A percentile compares a stretch with the other conserved stretches of the same genome.
Evolutionary conservation across 2,797 vertebrate genomes (phyloP).

Genomic region (Salmo trutta): DNA sequence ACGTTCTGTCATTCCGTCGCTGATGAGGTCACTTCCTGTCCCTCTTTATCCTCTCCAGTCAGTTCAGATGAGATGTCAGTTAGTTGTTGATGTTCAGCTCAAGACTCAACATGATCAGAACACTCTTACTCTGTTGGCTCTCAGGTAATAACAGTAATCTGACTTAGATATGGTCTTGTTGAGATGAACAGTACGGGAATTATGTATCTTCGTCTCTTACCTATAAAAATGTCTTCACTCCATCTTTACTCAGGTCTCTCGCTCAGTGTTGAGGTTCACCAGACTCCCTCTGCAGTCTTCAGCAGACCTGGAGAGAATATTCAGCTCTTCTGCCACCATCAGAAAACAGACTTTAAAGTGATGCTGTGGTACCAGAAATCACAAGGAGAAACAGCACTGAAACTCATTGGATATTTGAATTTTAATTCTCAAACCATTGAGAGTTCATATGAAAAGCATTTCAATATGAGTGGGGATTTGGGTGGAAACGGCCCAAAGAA

Average conservation of each 20-base stretch:
- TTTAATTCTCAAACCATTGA: neutral
- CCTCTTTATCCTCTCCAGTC: too few species aligned
- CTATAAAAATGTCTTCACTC: too few species aligned
- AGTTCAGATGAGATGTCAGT: neutral
- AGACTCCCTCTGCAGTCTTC: neutral
- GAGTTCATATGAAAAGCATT: slow-evolving; percentile 18
- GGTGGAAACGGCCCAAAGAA: slow-evolving; percentile 28
- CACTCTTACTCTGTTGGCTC: neutral
- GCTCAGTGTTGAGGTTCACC: slow-evolving; percentile 1
- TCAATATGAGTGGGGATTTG: slow-evolving; percentile 47
- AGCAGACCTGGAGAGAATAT: slow-evolving; percentile 13
- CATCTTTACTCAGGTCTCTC: too few species aligned
- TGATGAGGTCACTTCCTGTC: too few species aligned
- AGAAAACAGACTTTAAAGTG: neutral
- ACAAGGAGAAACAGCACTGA: neutral
- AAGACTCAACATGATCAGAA: slow-evolving; percentile 1
- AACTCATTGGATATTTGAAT: neutral
- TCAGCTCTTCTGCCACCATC: slow-evolving; percentile 1
- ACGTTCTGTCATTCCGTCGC: too few species aligned
- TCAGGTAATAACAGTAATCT: neutral
- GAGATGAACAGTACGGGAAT: too few species aligned
- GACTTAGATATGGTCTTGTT: too few species aligned
- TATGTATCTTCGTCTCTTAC: too few species aligned
- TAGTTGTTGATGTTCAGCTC: neutral
- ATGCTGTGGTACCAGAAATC: neutral